Evolutionary conservation across 2,888 invertebrate genomes (phyloP).

Genomic region (Marasmarcha lunaedactyla): DNA sequence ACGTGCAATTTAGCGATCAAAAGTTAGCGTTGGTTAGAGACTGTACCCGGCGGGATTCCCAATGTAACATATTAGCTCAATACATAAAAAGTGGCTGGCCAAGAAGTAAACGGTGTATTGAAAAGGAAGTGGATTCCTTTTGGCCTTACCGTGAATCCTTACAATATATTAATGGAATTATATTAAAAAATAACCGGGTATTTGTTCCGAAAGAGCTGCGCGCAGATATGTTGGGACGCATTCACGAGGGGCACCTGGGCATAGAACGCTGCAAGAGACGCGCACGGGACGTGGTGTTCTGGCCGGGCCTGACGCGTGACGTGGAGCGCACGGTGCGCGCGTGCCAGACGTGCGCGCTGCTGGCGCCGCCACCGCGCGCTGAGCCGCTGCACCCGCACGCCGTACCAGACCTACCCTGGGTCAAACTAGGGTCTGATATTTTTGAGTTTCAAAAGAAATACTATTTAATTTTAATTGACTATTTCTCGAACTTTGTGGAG

Average conservation of each 20-base stretch:
- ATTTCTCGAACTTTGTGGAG: neutral
- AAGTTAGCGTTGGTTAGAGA: neutral
- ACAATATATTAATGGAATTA: neutral
- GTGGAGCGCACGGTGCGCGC: constrained; percentile 6
- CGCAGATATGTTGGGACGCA: neutral
- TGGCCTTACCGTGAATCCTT: neutral
- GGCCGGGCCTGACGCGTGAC: constrained; percentile 11
- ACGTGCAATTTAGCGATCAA: no score
- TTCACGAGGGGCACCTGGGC: constrained; percentile 11
- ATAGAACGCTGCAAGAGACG: constrained; percentile 14
- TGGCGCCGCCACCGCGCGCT: constrained; percentile 3
- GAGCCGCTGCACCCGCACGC: constrained; percentile 3
- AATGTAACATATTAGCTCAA: neutral
- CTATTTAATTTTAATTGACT: neutral
- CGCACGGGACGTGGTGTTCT: constrained; percentile 15
- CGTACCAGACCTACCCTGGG: neutral
- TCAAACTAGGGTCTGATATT: neutral
- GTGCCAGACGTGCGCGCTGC: constrained; percentile 6
- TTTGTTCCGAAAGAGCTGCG: neutral
- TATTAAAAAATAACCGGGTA: neutral
- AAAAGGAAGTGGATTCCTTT: neutral
- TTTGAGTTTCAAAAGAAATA: neutral
- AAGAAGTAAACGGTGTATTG: neutral
- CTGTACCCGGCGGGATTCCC: neutral
- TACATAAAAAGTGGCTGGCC: neutral